phyloP scores from a whole-genome alignment of 2,888 invertebrate genomes.

The Zonitis immaculata region DNA sequence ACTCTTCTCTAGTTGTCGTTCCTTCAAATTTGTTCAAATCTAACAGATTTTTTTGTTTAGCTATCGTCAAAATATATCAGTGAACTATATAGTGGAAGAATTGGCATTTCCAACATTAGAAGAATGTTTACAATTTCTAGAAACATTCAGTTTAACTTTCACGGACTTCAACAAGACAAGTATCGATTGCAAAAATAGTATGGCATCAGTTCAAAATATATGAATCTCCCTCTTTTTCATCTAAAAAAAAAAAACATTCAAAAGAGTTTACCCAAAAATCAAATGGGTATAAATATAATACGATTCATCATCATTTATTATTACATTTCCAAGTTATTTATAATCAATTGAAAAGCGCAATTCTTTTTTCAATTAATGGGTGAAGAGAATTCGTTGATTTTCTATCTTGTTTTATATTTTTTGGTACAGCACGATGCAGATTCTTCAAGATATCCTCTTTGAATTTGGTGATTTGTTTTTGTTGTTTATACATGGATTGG shows the following conservation, averaged over 20 bases:
- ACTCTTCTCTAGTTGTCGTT: not conserved
- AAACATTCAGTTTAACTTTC: constrained; percentile 72
- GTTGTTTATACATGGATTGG: not conserved
- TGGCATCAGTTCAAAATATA: constrained; percentile 55
- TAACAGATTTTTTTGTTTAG: constrained; percentile 53
- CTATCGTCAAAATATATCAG: constrained; percentile 88
- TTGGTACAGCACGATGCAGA: not conserved
- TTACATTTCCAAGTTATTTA: not conserved
- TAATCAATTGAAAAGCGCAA: not conserved
- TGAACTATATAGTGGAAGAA: constrained; percentile 80
- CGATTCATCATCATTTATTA: constrained; percentile 2
- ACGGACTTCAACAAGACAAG: constrained; percentile 64
- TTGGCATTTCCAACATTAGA: constrained; percentile 81
- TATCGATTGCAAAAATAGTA: constrained; percentile 88
- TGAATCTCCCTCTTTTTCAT: constrained; percentile 40
- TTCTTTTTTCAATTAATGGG: not conserved
- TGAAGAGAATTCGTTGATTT: not conserved
- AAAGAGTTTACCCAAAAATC: not conserved
- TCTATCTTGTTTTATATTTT: not conserved
- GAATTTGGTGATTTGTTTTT: not conserved
- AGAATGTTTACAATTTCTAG: constrained; percentile 85
- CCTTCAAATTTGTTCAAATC: constrained; percentile 12
- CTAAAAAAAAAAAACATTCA: not conserved
- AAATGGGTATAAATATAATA: constrained; percentile 1
- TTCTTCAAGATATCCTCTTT: not conserved